These are phyloP conservation scores for Drosophila melanica DNA, from an alignment of 1,140 invertebrate species.

Conservation along the genomic window DNA sequence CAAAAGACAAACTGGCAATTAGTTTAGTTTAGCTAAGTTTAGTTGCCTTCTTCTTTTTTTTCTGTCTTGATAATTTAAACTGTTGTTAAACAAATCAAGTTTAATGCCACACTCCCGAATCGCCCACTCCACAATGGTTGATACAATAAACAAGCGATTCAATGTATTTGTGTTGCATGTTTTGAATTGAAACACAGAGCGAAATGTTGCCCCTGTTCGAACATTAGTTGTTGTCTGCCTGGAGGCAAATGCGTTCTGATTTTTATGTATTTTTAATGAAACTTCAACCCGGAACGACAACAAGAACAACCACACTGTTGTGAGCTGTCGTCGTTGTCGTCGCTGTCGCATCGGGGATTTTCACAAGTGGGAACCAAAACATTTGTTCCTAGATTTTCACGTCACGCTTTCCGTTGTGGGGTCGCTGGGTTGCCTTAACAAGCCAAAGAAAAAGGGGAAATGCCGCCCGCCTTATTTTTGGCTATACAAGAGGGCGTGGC, in stretches of 20 bases:
- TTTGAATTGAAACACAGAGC: conserved; percentile 19
- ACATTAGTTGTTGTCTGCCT: conserved; percentile 29
- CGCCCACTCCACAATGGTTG: conserved; percentile 18
- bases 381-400: conserved; percentile 82
- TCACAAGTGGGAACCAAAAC: conserved; percentile 81
- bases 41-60: too few species aligned
- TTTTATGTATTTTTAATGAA: conserved; percentile 76
- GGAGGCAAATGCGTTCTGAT: conserved; percentile 55
- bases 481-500: conserved; percentile 51
- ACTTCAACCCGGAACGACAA: conserved; percentile 51
- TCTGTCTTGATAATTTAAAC: conserved; percentile 36
- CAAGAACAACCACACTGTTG: conserved; percentile 37
- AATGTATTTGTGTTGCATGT: conserved; percentile 20
- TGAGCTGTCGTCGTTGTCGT: conserved; percentile 32
- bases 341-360: conserved; percentile 53
- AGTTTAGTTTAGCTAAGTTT: conserved; percentile 63
- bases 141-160: conserved; percentile 28
- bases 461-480: conserved; percentile 24
- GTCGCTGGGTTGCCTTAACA: conserved; percentile 44
- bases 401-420: conserved; percentile 53
- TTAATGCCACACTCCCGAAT: conserved; percentile 6
- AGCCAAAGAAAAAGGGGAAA: conserved; percentile 25
- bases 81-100: conserved; percentile 67
- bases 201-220: conserved; percentile 5
- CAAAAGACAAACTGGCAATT: conserved; percentile 72